Base-by-base conservation (phyloP, 2,888 invertebrate species). In the Toxonevra muliebris region DNA sequence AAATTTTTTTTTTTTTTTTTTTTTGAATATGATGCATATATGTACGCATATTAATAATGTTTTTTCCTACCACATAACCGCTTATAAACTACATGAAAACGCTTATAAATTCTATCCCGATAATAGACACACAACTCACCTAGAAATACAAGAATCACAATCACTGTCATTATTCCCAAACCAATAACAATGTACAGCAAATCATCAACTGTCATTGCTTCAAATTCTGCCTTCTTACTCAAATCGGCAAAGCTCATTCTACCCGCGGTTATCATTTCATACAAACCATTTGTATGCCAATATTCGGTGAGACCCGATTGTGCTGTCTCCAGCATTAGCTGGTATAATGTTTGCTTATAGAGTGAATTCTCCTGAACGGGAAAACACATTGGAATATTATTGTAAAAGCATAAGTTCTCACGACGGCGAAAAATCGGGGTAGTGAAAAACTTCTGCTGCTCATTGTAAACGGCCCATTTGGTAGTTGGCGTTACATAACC, bases 281-380 rank as follows among this genome's bases (percentile, higher is more conserved):
- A 58, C 15, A 80, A 81, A 0, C 75, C 75, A 12, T 65, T 73
- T 1, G 66, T 19, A 0, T 59, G 71, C 81, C 82, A 83, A 43
- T 75, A 69, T 0, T 42, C 52, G 0, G 67, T 58, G 0, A 82
- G 50, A 1, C 83, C 82, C 2, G 74, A 64, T 1, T 73, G 77
- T 1, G 71, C 65, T 5, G 76, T 50, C 17, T 79, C 74, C 69
- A 81, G 15, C 11, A 81, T 81, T 0, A 80, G 62, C 1, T 62
- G 60, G 10, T 75, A 65, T 11, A 82, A n/a, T 0, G 75, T 72
- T 3, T 75, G 65, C 66, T 63, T 71, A 48, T 75, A 82, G 10
- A 82, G 74, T 0, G 81, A 80, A 60, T 81, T 83, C 53, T 79
- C 79, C 0, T 78, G 74, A 1, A 83, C 48, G 0, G 83, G 82